Percentiles rank a stretch among this genome's conserved stretches.
Conservation (phyloP, 2,888 invertebrate species). For the Periphyllus acericola region DNA sequence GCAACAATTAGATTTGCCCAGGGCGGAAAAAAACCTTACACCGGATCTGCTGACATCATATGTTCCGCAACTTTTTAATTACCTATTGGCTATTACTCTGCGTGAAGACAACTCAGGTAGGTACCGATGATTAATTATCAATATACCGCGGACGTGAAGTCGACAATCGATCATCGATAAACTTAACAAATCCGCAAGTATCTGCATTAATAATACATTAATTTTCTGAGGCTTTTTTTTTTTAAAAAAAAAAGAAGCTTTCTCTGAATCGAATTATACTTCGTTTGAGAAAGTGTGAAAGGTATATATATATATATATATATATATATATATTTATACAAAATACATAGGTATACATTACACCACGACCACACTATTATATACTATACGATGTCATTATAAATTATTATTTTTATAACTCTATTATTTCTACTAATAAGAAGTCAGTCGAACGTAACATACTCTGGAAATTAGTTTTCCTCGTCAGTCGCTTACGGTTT, state of each 20-base stretch:
- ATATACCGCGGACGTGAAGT: no score
- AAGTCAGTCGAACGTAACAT: not conserved
- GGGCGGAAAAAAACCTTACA: no score
- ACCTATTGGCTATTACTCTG: no score
- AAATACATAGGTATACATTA: not conserved
- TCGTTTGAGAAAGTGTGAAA: slow-evolving; percentile 13
- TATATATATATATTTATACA: not conserved
- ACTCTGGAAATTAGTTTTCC: no score
- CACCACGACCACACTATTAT: not conserved
- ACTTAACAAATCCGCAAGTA: not conserved
- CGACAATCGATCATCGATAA: not conserved
- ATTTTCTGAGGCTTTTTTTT: not conserved
- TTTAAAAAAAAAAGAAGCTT: not conserved
- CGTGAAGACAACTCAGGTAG: no score
- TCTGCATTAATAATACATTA: slow-evolving; percentile 17
- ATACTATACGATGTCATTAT: not conserved
- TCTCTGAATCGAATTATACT: slow-evolving; percentile 9
- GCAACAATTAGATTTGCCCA: no score
- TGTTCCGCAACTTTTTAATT: no score
- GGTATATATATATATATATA: not conserved
- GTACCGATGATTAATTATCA: no score
- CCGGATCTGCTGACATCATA: no score
- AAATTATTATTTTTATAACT: not conserved
- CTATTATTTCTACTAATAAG: not conserved
- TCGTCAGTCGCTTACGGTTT: no score